Percentiles rank a stretch among this genome's conserved stretches.
Conservation (phyloP, 1,140 invertebrate genomes). For the Tigriopus japonicus region DNA sequence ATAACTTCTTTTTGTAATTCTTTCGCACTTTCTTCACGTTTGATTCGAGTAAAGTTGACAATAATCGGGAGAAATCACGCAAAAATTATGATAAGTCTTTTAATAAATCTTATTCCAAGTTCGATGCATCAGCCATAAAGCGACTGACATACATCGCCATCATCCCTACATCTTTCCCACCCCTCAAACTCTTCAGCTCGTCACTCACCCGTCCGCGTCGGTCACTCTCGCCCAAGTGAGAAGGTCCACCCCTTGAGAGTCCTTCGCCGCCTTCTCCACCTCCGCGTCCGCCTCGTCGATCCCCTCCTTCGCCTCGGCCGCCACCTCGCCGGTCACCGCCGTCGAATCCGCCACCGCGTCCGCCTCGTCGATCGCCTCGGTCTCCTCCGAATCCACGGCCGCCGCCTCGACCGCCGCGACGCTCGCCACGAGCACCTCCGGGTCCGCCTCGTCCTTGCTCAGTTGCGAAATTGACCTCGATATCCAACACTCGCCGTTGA, state of each 20-base stretch:
- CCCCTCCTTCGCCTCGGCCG: slow-evolving; percentile 12
- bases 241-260: background rate
- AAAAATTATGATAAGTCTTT: too few relatives aligned
- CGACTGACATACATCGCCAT: slow-evolving; percentile 7
- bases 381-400: slow-evolving; percentile 20
- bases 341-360: slow-evolving; percentile 16
- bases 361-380: slow-evolving; percentile 24
- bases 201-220: background rate
- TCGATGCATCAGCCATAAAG: slow-evolving; percentile 1
- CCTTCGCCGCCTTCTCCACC: slow-evolving; percentile 11
- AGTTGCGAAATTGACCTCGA: slow-evolving; percentile 74
- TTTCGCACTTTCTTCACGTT: too few relatives aligned
- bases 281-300: slow-evolving; percentile 17
- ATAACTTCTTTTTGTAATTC: too few relatives aligned
- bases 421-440: slow-evolving; percentile 36
- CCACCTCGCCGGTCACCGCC: slow-evolving; percentile 15
- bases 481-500: slow-evolving; percentile 64
- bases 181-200: background rate
- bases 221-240: too few relatives aligned
- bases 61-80: too few relatives aligned
- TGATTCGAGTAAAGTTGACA: too few relatives aligned
- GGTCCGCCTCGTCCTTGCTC: slow-evolving; percentile 45
- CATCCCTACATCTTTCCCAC: background rate
- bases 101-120: too few relatives aligned
- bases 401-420: slow-evolving; percentile 26